A percentile compares a stretch with the other conserved stretches of the same genome.
Evolutionary conservation across 2,113 vertebrate species (phyloP).

Genomic region (Sprattus sprattus): DNA sequence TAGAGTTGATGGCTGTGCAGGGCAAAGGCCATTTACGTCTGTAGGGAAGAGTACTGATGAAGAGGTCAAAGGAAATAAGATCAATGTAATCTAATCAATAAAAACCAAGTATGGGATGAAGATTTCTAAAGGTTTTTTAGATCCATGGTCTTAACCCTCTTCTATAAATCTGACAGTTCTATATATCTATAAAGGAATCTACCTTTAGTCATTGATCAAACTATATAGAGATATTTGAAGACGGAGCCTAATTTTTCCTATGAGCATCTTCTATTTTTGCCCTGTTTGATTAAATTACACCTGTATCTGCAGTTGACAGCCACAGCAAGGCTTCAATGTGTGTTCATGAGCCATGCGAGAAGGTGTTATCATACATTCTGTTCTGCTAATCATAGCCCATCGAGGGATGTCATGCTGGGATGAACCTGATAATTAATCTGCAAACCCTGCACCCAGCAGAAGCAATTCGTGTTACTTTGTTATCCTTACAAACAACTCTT

Average conservation of each 20-base stretch:
- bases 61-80: neutral
- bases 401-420: neutral
- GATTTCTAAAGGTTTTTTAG: neutral
- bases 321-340: neutral
- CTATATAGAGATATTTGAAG: neutral
- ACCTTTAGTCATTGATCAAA: neutral
- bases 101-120: neutral
- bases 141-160: neutral
- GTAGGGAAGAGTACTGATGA: neutral
- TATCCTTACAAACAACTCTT: neutral
- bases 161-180: neutral
- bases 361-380: neutral
- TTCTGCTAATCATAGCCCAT: neutral
- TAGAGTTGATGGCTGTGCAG: neutral
- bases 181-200: neutral
- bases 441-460: neutral
- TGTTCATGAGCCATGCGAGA: neutral
- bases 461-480: neutral
- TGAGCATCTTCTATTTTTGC: neutral
- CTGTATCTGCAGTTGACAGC: neutral
- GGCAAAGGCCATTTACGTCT: neutral
- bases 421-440: slow-evolving; percentile 8
- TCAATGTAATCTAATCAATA: neutral
- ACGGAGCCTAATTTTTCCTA: neutral
- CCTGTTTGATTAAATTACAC: neutral